Evolutionary conservation across 2,113 vertebrate genomes (phyloP).

Genomic region (Brevimyrus niger): DNA sequence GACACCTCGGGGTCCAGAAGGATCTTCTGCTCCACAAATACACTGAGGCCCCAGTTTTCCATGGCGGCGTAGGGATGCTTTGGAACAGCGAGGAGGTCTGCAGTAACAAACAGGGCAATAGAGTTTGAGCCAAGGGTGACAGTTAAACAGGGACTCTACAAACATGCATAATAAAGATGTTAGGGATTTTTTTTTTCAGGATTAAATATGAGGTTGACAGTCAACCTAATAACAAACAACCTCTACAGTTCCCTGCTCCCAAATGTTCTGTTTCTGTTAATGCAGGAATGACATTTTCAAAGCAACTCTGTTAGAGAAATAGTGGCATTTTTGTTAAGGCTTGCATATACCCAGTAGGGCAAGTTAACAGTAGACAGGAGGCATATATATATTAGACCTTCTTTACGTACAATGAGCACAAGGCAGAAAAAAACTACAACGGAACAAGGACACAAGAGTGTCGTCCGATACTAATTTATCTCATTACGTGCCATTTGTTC

Average conservation of each 20-base stretch:
- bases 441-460: not conserved
- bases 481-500: not conserved
- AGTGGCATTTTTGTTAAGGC: not conserved
- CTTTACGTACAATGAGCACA: not conserved
- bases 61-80: slow-evolving; percentile 84
- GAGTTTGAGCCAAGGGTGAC: not conserved
- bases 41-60: slow-evolving; percentile 86
- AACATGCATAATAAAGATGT: not conserved
- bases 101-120: slow-evolving; percentile 28
- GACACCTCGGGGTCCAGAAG: slow-evolving; percentile 80
- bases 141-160: not conserved
- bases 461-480: not conserved
- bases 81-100: slow-evolving; percentile 84
- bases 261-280: not conserved
- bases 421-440: not conserved
- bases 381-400: not conserved
- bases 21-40: slow-evolving; percentile 85
- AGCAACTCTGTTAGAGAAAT: not conserved
- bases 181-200: not conserved
- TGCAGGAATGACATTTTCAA: not conserved
- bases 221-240: not conserved
- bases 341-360: not conserved
- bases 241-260: not conserved
- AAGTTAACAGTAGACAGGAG: not conserved
- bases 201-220: not conserved